Base-by-base conservation (phyloP, 2,797 vertebrate species). In the Gobio occitaniae region DNA sequence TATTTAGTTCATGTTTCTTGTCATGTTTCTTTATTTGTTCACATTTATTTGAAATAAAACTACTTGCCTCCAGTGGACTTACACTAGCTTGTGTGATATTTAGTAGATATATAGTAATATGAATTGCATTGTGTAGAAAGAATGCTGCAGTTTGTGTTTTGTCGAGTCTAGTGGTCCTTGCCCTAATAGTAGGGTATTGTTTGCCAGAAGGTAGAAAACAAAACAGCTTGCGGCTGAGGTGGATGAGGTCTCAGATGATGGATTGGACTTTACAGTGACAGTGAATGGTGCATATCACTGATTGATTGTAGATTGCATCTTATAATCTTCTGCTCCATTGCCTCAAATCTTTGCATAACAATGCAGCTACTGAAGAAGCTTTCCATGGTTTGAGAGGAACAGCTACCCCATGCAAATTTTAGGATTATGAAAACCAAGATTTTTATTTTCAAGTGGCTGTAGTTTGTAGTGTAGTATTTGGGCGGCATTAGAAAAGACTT, bases 161-260 rank as follows among this genome's bases (percentile, higher is more conserved):
- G 16, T 48, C 3, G 9, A 83, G 68, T 61, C 81, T 83, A 83
- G 71, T 75, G 81, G 21, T 66, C 21, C 47, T 72, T 72, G 76
- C 54, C 66, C 50, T 84, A 19, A 78, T 50, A 72, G 25, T 29
- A 69, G 3, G 0, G 44, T 63, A 84, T 47, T 61, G 78, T 80
- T 85, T 85, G 68, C 78, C 70, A 80, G 59, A 66, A 80, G 36
- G n/a, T 70, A 75, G 56, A 25, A 75, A 75, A 38, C 6, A 81
- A 75, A 85, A 75, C 78, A 81, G 78, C 63, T 75, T 85, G 69
- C 4, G 47, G 78, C 78, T 80, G 16, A 44, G 59, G 61, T 77
- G 63, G 19, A 69, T 48, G 19, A 17, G 29, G 52, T 84, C 59
- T 84, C 47, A 61, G 77, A 72, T 82, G 75, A 82, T 71, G 72